These are phyloP conservation scores for Colaptes auratus DNA, from an alignment of 2,113 vertebrate genomes.

Conservation along the genomic window DNA sequence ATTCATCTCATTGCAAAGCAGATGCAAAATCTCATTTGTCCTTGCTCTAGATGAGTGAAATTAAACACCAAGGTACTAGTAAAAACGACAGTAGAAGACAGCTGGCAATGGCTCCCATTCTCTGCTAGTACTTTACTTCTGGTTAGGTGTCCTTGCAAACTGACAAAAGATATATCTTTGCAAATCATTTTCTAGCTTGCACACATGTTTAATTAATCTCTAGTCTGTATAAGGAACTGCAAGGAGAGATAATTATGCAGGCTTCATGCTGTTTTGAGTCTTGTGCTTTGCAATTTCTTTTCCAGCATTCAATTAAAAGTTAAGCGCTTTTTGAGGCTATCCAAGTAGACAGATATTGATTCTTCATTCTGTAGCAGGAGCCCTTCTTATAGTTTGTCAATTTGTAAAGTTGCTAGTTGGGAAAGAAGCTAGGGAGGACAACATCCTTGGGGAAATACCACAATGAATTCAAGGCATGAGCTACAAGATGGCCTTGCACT, in stretches of 20 bases:
- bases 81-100: background rate
- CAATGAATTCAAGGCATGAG: background rate
- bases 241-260: conserved; percentile 59
- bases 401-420: background rate
- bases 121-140: background rate
- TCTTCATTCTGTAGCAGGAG: conserved; percentile 17
- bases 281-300: conserved; percentile 29
- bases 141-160: background rate
- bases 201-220: conserved; percentile 62
- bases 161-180: background rate
- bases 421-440: background rate
- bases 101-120: background rate
- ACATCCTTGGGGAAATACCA: background rate
- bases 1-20: background rate
- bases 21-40: background rate
- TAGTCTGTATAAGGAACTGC: conserved; percentile 26
- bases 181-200: conserved; percentile 24
- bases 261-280: conserved; percentile 49
- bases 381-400: conserved; percentile 9
- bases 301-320: conserved; percentile 49
- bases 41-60: background rate
- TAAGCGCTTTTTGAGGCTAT: conserved; percentile 50
- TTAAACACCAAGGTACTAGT: background rate
- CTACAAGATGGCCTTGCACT: background rate
- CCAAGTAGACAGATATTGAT: conserved; percentile 57